Percentiles rank a stretch among this genome's conserved stretches.
Evolutionary conservation across 2,113 vertebrate species (phyloP).

Genomic region (Chaenocephalus aceratus): DNA sequence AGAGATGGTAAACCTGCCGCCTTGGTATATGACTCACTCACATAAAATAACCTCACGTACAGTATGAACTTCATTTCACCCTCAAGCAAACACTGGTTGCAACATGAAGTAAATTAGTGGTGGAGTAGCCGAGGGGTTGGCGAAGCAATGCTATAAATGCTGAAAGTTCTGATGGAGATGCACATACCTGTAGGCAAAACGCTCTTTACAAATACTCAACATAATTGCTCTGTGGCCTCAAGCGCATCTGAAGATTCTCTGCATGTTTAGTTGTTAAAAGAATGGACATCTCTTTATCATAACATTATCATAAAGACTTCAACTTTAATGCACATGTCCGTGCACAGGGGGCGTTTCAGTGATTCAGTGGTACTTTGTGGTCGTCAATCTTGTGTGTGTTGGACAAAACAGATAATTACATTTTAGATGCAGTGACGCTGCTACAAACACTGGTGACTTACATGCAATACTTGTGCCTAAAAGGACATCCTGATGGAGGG

Average conservation of each 20-base stretch:
- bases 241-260: not conserved
- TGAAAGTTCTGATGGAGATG: conserved; percentile 2
- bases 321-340: not conserved
- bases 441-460: conserved; percentile 2
- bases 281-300: not conserved
- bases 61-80: conserved; percentile 21
- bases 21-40: not conserved
- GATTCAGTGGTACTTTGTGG: not conserved
- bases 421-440: not conserved
- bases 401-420: not conserved
- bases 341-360: too few relatives aligned
- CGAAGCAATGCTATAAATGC: not conserved
- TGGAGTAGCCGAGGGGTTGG: conserved; percentile 22
- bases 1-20: too few relatives aligned
- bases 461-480: not conserved
- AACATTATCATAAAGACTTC: not conserved
- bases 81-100: conserved; percentile 29
- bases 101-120: conserved; percentile 32
- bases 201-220: not conserved
- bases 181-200: conserved; percentile 1
- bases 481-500: conserved; percentile 9
- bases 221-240: not conserved
- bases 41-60: not conserved
- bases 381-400: not conserved
- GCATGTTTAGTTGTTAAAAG: not conserved